Evolutionary conservation across 2,113 vertebrate genomes (phyloP), one percentile per base, ranked within the genome.

Genomic region (Herpetotheres cachinnans): DNA sequence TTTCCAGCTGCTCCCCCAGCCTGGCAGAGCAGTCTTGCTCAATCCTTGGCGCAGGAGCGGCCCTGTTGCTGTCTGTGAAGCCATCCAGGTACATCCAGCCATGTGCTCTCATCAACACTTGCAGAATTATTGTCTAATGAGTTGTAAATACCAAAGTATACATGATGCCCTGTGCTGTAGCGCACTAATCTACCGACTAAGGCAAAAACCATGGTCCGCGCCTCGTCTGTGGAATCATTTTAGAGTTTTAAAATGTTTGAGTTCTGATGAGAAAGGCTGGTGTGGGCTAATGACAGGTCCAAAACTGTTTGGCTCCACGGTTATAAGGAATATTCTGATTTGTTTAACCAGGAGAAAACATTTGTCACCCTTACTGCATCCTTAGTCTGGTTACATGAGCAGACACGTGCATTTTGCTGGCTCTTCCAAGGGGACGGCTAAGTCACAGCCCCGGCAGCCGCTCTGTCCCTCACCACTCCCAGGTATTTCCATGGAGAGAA

Each of bases 141-240:
- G 36, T 24, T 32, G 25, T 66, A 40, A n/a, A 36, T 36, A 40
- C 13, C 1, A 5, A 7, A 44, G 32, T 6, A 8, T 7, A 30
- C 10, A 1, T 1, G 7, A 6, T 54, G 34, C 52, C 46, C 72
- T 19, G 21, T 25, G 32, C 59, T 38, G 40, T 3, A 22, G 16
- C 7, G 0, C 50, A 2, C n/a, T 27, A 0, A 42, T 42, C 44
- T 47, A 15, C 15, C 7, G 0, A 6, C 32, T 11, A 8, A 8
- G 22, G 46, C 59, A 59, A 77, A 36, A 11, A 7, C n/a, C 36
- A 8, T 1, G 1, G 17, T 20, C 70, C 29, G 56, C 7, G 0
- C 56, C 44, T 59, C 38, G 4, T 25, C 32, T n/a, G 16, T 11
- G 14, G 46, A 30, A 20, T 27, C 26, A 5, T 26, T 26, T 54